Evolutionary conservation across 2,113 vertebrate species (phyloP).

Genomic region (Podarcis raffonei): DNA sequence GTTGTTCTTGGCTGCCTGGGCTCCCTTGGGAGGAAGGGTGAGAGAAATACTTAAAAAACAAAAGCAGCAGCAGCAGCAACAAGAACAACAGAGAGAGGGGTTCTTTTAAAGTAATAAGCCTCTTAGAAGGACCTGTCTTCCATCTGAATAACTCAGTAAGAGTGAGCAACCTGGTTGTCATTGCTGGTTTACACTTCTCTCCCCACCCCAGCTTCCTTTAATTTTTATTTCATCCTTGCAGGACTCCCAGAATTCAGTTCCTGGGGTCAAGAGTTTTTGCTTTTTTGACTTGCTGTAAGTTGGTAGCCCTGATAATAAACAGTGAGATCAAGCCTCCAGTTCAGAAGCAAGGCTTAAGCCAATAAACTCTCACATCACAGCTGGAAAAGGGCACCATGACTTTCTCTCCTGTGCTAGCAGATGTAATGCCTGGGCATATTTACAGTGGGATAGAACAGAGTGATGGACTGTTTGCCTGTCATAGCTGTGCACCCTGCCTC

Average conservation of each 20-base stretch:
- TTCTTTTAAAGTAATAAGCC: neutral
- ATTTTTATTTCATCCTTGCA: neutral
- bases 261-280: neutral
- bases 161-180: neutral
- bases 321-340: constrained; percentile 1
- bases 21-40: no score
- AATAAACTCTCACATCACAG: constrained; percentile 17
- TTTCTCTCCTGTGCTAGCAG: fast-evolving
- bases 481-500: constrained; percentile 29
- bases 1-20: no score
- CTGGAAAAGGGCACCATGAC: neutral
- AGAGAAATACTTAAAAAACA: no score
- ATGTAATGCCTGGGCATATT: neutral
- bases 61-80: no score
- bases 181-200: no score
- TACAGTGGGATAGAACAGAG: neutral
- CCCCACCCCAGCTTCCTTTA: neutral
- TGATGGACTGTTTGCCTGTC: neutral
- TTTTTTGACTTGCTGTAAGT: neutral
- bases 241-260: neutral
- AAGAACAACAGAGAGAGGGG: no score
- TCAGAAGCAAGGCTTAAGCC: neutral
- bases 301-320: neutral
- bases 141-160: neutral
- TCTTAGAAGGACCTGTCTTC: neutral